These are phyloP conservation scores for Nyleta sp. DNA, from an alignment of 2,888 invertebrate species.

Conservation along the genomic window DNA sequence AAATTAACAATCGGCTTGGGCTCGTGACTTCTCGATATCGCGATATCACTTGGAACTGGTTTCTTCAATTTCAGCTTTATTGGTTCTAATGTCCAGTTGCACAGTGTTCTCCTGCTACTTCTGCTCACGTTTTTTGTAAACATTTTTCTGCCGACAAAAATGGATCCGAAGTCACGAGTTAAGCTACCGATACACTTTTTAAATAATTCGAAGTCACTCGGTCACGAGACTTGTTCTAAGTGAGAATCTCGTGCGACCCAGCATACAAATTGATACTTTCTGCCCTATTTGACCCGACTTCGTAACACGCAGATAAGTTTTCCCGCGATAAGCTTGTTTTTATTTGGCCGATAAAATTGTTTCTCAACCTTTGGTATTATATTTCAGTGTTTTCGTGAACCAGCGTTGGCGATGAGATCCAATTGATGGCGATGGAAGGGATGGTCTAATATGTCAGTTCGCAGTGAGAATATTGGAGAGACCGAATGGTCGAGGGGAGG, in stretches of 20 bases:
- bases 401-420: conserved; percentile 69
- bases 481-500: conserved; percentile 22
- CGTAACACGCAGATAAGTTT: conserved; percentile 25
- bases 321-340: conserved; percentile 36
- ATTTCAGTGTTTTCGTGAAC: conserved; percentile 71
- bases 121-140: conserved; percentile 23
- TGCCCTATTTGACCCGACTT: conserved; percentile 37
- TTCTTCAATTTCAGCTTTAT: conserved; percentile 86
- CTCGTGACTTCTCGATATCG: conserved; percentile 93
- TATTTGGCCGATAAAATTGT: conserved; percentile 28
- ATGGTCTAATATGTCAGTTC: conserved; percentile 40
- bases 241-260: conserved; percentile 19
- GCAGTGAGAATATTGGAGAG: conserved; percentile 35
- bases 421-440: conserved; percentile 62
- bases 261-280: conserved; percentile 4
- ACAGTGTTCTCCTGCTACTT: conserved; percentile 14
- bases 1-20: conserved; percentile 92
- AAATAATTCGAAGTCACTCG: conserved; percentile 13
- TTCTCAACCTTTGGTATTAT: neutral
- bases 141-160: conserved; percentile 16
- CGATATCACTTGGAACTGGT: conserved; percentile 97
- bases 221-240: conserved; percentile 27
- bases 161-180: neutral
- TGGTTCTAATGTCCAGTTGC: conserved; percentile 88
- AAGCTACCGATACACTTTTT: neutral